Base-by-base conservation (phyloP, 2,888 invertebrate species). In the Coecobrya sp. region DNA sequence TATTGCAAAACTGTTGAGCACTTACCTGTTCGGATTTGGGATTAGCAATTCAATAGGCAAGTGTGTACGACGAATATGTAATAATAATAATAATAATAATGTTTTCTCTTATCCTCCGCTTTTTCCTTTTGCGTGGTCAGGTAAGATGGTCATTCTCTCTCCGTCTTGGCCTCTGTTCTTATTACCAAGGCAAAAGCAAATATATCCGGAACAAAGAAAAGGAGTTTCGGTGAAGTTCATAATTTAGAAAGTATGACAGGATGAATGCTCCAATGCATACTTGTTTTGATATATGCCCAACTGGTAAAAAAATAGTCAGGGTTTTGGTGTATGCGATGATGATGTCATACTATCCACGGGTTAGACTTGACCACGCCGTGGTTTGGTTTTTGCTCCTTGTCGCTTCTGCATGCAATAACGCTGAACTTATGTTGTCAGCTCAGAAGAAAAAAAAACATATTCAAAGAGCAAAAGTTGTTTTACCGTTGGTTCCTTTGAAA, bases 181-280 rank as follows among this genome's bases (percentile, higher is more conserved):
- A 30, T 49, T 49, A 27, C 0, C 5, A 55, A 81, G 81, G 19
- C n/a, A 27, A 76, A 70, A n/a, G 13, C 76, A 76, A 76, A 76
- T 76, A 76, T 76, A 59, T 82, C 82, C 82, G 82, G 82, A 82
- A 82, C 82, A 82, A 82, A 59, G 82, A 82, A 82, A 82, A 82
- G 82, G 82, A 82, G 82, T 82, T 82, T 82, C 59, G 59, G 82
- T 52, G 13, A 82, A 36, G 55, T 82, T 82, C 55, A 82, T 82
- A 82, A 82, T 82, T 82, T 59, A 82, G 36, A 59, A 82, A 59
- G 59, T 55, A 82, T 82, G 82, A 82, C 82, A 82, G 82, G 59
- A 82, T 82, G 82, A 82, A 30, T 22, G 59, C 82, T 59, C n/a
- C 27, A 30, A 16, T 82, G 22, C 82, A 59, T 82, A 36, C 76